Evolutionary conservation across 2,888 invertebrate genomes (phyloP).

Genomic region (Callyntrura sp.): DNA sequence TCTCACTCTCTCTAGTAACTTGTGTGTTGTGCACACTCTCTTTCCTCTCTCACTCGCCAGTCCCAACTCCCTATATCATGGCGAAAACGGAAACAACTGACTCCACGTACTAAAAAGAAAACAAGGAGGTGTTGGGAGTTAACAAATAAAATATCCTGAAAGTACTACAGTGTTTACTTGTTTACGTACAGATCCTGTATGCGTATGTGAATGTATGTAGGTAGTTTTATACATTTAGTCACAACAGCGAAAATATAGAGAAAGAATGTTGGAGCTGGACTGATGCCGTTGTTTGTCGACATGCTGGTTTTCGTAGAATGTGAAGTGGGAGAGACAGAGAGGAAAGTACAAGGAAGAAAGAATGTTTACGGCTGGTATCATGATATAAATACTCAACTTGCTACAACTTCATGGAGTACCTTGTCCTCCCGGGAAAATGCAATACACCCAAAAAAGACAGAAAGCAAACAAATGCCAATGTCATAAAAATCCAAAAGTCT

Average conservation of each 20-base stretch:
- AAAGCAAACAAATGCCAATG: too few relatives aligned
- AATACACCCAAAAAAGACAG: too few relatives aligned
- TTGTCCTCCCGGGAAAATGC: too few relatives aligned
- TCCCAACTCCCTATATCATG: too few relatives aligned
- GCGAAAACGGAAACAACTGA: background rate
- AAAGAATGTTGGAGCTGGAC: conserved; percentile 25
- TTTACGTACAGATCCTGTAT: background rate
- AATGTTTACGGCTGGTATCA: conserved; percentile 48
- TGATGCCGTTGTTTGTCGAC: conserved; percentile 17
- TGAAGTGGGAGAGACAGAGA: background rate
- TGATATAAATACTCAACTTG: too few relatives aligned
- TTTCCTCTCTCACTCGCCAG: background rate
- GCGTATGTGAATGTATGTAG: background rate
- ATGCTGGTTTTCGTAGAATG: background rate
- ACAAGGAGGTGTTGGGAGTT: conserved; percentile 56
- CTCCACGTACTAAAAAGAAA: conserved; percentile 1
- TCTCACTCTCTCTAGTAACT: too few relatives aligned
- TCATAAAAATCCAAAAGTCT: too few relatives aligned
- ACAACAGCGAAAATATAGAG: conserved; percentile 14
- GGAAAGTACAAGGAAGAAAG: conserved; percentile 16
- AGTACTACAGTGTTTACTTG: background rate
- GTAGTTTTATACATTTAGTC: too few relatives aligned
- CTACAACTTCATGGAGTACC: too few relatives aligned
- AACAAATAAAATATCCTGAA: conserved; percentile 45
- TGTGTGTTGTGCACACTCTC: too few relatives aligned